phyloP scores from a whole-genome alignment of 2,888 invertebrate genomes.

The Cephus runcator region DNA sequence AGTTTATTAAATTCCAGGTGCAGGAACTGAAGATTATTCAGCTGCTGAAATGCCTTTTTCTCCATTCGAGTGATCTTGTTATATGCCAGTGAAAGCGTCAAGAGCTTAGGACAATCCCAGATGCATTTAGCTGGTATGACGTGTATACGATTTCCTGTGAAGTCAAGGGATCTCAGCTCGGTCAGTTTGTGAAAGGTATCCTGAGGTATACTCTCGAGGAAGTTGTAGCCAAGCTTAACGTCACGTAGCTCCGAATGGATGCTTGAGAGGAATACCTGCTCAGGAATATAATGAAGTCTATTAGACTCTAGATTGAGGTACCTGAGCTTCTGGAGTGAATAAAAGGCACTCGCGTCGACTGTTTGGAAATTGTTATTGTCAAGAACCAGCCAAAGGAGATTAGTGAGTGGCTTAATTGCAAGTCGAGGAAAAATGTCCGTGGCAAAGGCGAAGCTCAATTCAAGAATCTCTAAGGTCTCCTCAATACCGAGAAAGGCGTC shows the following conservation, averaged over 20 bases:
- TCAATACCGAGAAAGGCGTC: conserved; percentile 84
- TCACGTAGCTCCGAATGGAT: conserved; percentile 80
- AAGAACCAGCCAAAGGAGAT: conserved; percentile 84
- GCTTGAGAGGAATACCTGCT: conserved; percentile 75
- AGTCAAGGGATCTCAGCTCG: conserved; percentile 80
- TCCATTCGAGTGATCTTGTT: conserved; percentile 82
- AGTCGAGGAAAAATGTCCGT: conserved; percentile 83
- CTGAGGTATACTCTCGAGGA: conserved; percentile 74
- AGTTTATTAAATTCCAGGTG: conserved; percentile 85
- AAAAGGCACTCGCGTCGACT: conserved; percentile 77
- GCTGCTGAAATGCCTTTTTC: conserved; percentile 77
- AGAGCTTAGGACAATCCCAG: conserved; percentile 79
- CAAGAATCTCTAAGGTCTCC: conserved; percentile 81
- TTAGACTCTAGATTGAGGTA: conserved; percentile 91
- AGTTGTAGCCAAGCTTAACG: conserved; percentile 85
- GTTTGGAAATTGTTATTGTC: conserved; percentile 88
- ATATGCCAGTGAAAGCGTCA: conserved; percentile 84
- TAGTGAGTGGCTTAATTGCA: conserved; percentile 78
- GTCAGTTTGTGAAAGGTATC: conserved; percentile 79
- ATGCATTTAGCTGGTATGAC: conserved; percentile 79
- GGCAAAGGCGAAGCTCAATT: conserved; percentile 86
- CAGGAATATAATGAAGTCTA: conserved; percentile 77
- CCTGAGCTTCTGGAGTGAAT: conserved; percentile 75
- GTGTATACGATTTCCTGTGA: conserved; percentile 82
- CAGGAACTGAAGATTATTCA: conserved; percentile 80